Conservation (phyloP, 2,888 invertebrate species). For the Acleris cristana region DNA sequence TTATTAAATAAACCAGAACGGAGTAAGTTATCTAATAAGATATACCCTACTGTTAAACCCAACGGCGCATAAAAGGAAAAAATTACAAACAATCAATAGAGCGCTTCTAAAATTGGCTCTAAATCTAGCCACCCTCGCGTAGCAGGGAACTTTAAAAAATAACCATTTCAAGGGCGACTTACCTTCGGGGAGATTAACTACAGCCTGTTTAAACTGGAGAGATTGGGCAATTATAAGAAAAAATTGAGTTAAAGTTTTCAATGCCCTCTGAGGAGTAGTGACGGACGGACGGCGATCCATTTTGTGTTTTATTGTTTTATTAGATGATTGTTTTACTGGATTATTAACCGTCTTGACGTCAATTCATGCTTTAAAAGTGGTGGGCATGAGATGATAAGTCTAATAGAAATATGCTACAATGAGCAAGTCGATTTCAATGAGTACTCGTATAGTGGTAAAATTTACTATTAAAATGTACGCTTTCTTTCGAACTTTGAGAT, state of each 20-base stretch:
- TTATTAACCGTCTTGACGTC: not conserved
- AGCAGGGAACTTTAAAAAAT: slow-evolving; percentile 58
- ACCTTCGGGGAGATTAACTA: slow-evolving; percentile 64
- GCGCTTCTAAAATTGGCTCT: slow-evolving; percentile 61
- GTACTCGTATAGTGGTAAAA: no score
- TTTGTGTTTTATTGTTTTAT: slow-evolving; percentile 4
- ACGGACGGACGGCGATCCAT: slow-evolving; percentile 8
- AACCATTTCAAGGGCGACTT: slow-evolving; percentile 76
- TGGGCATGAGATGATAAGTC: no score
- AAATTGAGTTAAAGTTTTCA: slow-evolving; percentile 59
- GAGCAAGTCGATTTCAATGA: no score
- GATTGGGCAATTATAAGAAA: slow-evolving; percentile 74
- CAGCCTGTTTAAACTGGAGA: slow-evolving; percentile 66
- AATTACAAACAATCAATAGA: slow-evolving; percentile 72
- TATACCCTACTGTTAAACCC: slow-evolving; percentile 47
- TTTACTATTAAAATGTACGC: no score
- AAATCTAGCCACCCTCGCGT: slow-evolving; percentile 62
- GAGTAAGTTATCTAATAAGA: slow-evolving; percentile 27
- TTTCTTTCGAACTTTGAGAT: no score
- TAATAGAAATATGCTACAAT: no score
- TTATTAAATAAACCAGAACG: no score
- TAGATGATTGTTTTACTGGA: not conserved
- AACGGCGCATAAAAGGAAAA: slow-evolving; percentile 62
- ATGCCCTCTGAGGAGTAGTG: slow-evolving; percentile 41
- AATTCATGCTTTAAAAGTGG: not conserved